Evolutionary conservation across 2,888 invertebrate species (phyloP), one percentile per base, ranked within the genome.

Genomic region (Caenorhabditis doughertyi): DNA sequence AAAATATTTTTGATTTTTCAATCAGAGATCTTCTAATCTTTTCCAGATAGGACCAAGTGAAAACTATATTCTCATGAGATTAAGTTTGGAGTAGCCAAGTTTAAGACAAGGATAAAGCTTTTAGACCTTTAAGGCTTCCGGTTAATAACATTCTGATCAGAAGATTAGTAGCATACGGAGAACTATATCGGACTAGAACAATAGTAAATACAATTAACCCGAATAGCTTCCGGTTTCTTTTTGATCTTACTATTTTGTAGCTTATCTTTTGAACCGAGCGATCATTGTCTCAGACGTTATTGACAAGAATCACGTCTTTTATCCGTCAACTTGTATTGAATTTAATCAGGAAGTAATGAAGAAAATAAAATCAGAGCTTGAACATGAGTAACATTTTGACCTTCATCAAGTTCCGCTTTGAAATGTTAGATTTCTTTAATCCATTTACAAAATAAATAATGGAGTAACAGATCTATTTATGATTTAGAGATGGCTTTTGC

Each of bases 21-120:
- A 25, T n/a, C 60, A 60, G n/a, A 60, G 60, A 60, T 60, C 60
- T 60, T 8, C 16, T 42, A 42, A 60, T 60, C 60, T 25, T 16
- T n/a, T 25, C 23, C 4, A 13, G 1, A 9, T 23, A 51, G 9
- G 35, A 32, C 21, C 4, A 18, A 39, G 16, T 42, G 23, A 4
- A 39, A 58, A 35, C 27, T 60, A 25, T 25, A 60, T 44, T 27
- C 27, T 42, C 25, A 3, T 8, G 42, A 27, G 60, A 60, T 60
- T 60, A 60, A 42, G 60, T 42, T 58, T 23, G 18, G 16, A 18
- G 18, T n/a, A 18, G 3, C 4, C 44, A 47, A 8, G 44, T 8
- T 18, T 11, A 23, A 9, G 23, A 21, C n/a, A n/a, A n/a, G n/a
- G 39, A 21, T 13, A 47, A 18, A 47, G 23, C 3, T 9, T 47